phyloP scores from a whole-genome alignment of 2,113 vertebrate genomes.

The Labeo catla region DNA sequence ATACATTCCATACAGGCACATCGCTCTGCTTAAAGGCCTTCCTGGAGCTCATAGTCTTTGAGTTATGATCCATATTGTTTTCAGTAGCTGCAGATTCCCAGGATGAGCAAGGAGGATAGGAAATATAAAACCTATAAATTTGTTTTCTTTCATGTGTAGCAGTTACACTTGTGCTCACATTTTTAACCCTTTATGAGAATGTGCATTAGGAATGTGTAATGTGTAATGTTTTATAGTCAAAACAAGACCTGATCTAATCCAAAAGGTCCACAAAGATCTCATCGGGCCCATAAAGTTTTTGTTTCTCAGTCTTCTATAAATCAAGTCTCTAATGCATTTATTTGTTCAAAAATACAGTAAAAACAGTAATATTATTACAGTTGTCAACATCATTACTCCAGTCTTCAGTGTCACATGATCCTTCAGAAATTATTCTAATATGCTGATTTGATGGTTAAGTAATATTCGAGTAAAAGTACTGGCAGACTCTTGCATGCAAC shows the following conservation, averaged over 20 bases:
- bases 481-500: constrained; percentile 15
- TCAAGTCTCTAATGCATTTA: background rate
- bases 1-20: constrained; percentile 30
- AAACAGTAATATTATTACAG: background rate
- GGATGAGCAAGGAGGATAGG: background rate
- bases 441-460: background rate
- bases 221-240: background rate
- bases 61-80: constrained; percentile 27
- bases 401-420: background rate
- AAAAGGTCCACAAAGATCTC: background rate
- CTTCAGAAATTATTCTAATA: background rate
- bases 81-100: constrained; percentile 13
- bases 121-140: constrained; percentile 20
- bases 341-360: background rate
- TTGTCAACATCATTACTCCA: background rate
- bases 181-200: constrained; percentile 10
- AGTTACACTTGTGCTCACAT: background rate
- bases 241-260: background rate
- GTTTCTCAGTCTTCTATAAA: background rate
- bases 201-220: background rate
- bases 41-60: background rate
- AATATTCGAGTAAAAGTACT: background rate
- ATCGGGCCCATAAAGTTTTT: background rate
- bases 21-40: constrained; percentile 2
- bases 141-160: background rate